Evolutionary conservation across 2,797 vertebrate genomes (phyloP).

Genomic region (Hafferia zeledoni): DNA sequence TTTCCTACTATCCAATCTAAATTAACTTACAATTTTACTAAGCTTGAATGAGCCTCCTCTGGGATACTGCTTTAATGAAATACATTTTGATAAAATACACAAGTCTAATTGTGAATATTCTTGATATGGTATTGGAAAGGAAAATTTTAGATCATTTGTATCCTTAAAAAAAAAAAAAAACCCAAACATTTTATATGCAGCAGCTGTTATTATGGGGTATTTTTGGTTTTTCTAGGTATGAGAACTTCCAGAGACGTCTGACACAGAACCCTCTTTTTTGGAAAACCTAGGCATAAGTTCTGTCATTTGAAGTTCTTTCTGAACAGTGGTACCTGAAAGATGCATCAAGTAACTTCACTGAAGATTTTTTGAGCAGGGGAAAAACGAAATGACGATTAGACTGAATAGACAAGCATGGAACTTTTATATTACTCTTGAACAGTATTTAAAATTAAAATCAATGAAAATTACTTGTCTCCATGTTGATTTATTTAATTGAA

Average conservation of each 20-base stretch:
- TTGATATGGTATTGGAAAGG: not conserved
- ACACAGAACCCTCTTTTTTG: conserved; percentile 95
- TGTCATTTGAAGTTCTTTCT: conserved; percentile 22
- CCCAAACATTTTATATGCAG: not conserved
- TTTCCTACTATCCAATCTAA: not conserved
- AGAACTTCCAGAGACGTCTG: conserved; percentile 93
- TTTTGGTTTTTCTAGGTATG: conserved; percentile 80
- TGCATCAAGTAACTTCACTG: not conserved
- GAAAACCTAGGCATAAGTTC: conserved; percentile 83
- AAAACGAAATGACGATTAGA: conserved; percentile 20
- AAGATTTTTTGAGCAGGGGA: not conserved
- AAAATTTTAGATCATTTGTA: not conserved
- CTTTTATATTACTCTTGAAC: conserved; percentile 67
- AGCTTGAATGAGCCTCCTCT: not conserved
- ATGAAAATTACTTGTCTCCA: conserved; percentile 15
- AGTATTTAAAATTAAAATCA: conserved; percentile 72
- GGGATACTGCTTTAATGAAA: not conserved
- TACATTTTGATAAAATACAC: not conserved
- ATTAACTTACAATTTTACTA: not conserved
- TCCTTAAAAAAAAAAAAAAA: not conserved
- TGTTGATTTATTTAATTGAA: not conserved
- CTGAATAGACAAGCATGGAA: conserved; percentile 50
- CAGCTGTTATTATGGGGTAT: not conserved
- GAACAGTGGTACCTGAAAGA: conserved; percentile 30
- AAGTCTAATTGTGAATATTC: not conserved